A percentile compares a stretch with the other conserved stretches of the same genome.
Conservation (phyloP, 2,797 vertebrate species). For the Sparus aurata region DNA sequence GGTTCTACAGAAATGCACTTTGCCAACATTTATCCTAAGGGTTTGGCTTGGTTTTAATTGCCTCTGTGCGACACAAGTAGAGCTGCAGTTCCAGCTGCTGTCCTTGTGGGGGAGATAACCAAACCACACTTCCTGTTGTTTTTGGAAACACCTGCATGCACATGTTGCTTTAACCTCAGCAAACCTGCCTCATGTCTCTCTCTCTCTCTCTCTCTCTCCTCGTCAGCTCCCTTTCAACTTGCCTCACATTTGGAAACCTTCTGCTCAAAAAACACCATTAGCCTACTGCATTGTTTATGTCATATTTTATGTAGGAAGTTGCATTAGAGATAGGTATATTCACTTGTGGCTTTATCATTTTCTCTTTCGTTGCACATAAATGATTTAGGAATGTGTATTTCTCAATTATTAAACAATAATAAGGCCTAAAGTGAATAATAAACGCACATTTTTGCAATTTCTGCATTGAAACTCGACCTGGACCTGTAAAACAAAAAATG, state of each 20-base stretch:
- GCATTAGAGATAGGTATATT: background rate
- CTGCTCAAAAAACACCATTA: background rate
- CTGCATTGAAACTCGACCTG: conserved; percentile 21
- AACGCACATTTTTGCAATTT: background rate
- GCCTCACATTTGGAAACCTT: background rate
- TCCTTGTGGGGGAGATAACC: background rate
- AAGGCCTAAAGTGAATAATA: background rate
- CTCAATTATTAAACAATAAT: background rate
- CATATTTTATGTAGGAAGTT: background rate
- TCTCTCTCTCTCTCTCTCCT: too few species aligned
- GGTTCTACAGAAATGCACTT: too few species aligned
- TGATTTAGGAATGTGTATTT: conserved; percentile 16
- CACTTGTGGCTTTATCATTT: background rate
- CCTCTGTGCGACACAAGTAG: too few species aligned
- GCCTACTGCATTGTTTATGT: background rate
- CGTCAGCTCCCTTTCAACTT: background rate
- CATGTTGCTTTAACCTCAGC: background rate
- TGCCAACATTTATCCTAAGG: too few species aligned
- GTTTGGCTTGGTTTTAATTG: too few species aligned
- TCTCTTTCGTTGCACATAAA: background rate
- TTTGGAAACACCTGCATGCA: background rate
- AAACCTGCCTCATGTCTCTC: background rate
- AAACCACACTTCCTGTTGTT: background rate
- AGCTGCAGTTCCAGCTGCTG: background rate
- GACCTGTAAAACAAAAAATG: conserved; percentile 32